A percentile compares a stretch with the other conserved stretches of the same genome.
Evolutionary conservation across 2,113 vertebrate species (phyloP).

Genomic region (Malurus elegans): DNA sequence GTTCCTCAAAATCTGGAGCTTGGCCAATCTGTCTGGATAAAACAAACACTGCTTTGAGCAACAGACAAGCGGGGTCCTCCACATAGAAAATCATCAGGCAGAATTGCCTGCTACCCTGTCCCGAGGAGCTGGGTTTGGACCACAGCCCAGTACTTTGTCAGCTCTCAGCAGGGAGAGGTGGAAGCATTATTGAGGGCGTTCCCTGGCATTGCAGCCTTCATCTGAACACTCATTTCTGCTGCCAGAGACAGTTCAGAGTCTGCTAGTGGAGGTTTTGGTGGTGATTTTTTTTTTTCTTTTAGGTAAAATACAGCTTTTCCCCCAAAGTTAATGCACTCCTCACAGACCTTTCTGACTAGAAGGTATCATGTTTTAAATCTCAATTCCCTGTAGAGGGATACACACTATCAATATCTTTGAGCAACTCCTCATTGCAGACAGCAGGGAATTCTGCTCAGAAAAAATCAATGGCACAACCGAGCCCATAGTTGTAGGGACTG

Average conservation of each 20-base stretch:
- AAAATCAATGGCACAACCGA: constrained; percentile 8
- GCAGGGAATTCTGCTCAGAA: background rate
- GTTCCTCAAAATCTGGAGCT: background rate
- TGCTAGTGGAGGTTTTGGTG: background rate
- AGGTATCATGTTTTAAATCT: background rate
- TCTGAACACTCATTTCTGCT: background rate
- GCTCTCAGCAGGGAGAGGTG: background rate
- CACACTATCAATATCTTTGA: background rate
- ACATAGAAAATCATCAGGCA: background rate
- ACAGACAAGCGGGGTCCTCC: background rate
- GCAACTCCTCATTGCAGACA: background rate
- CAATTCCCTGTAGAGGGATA: background rate
- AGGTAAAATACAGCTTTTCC: background rate
- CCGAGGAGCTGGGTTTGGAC: background rate
- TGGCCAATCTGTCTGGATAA: background rate
- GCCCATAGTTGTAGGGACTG: background rate
- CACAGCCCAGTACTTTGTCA: background rate
- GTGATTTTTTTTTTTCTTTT: background rate
- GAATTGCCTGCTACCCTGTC: background rate
- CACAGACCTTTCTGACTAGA: background rate
- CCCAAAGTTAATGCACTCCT: background rate
- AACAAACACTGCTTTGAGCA: background rate
- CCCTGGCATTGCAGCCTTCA: background rate
- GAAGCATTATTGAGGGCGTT: background rate
- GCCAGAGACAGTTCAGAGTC: background rate